Conservation (phyloP, 2,888 invertebrate species). For the Gryllus longicercus region DNA sequence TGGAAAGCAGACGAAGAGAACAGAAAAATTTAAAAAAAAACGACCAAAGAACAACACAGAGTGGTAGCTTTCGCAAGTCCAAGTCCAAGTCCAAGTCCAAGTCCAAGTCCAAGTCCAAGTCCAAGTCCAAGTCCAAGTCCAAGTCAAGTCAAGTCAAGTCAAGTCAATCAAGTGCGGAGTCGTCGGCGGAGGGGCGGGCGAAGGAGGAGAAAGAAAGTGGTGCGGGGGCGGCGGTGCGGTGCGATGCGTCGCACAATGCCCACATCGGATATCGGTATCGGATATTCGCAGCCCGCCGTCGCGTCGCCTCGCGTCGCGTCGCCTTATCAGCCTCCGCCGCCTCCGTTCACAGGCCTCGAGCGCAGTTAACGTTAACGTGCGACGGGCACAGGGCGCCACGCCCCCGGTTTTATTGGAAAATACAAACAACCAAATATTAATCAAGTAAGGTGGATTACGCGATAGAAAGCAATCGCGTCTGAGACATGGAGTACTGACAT, state of each 20-base stretch:
- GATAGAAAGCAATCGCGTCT: background rate
- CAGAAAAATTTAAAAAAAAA: no score
- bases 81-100: no score
- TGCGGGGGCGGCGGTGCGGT: background rate
- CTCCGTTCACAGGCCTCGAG: background rate
- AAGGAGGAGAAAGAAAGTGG: slow-evolving; percentile 3
- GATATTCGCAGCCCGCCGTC: background rate
- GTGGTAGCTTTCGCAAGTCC: no score
- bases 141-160: no score
- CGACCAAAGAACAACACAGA: no score
- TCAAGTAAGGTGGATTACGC: background rate
- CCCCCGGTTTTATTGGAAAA: background rate
- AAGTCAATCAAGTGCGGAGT: background rate
- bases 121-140: no score
- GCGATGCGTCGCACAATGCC: slow-evolving; percentile 18
- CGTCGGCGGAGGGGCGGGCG: background rate
- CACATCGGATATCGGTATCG: slow-evolving; percentile 2
- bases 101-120: no score
- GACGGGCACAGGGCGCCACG: background rate
- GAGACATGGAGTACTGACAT: no score
- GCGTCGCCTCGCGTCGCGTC: background rate
- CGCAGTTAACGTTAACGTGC: slow-evolving; percentile 4
- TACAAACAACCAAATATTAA: background rate
- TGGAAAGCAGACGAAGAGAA: no score
- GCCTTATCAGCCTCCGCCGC: slow-evolving; percentile 6